phyloP scores from a whole-genome alignment of 2,113 vertebrate species.

The Edolisoma coerulescens region DNA sequence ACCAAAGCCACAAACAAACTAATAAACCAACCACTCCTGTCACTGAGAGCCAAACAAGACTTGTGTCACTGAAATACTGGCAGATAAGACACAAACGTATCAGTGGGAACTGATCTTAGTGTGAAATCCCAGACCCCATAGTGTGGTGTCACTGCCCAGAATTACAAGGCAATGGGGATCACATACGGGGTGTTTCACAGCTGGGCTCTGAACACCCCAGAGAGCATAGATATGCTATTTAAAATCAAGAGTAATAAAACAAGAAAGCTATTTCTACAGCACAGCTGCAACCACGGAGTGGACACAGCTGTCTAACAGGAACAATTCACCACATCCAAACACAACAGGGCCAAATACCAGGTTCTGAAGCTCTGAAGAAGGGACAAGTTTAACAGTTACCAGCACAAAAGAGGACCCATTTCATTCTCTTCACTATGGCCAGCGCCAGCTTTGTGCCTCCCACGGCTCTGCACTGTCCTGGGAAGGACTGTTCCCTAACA shows the following conservation, averaged over 20 bases:
- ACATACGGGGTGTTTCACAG: background rate
- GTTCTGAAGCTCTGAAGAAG: background rate
- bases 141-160: background rate
- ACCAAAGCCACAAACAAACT: background rate
- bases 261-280: background rate
- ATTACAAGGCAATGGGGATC: background rate
- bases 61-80: background rate
- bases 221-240: background rate
- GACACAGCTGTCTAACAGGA: background rate
- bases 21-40: background rate
- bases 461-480: background rate
- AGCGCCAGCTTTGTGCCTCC: background rate
- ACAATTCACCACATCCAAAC: background rate
- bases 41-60: background rate
- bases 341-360: background rate
- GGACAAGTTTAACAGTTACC: background rate
- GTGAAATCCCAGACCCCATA: background rate
- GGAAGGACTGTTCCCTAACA: background rate
- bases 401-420: background rate
- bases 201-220: background rate
- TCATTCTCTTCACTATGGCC: background rate
- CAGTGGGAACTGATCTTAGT: background rate
- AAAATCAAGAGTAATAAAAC: background rate
- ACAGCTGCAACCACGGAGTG: fast-evolving
- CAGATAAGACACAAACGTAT: background rate